phyloP scores from a whole-genome alignment of 2,113 vertebrate genomes.

The Tenebrosternarchus preto region DNA sequence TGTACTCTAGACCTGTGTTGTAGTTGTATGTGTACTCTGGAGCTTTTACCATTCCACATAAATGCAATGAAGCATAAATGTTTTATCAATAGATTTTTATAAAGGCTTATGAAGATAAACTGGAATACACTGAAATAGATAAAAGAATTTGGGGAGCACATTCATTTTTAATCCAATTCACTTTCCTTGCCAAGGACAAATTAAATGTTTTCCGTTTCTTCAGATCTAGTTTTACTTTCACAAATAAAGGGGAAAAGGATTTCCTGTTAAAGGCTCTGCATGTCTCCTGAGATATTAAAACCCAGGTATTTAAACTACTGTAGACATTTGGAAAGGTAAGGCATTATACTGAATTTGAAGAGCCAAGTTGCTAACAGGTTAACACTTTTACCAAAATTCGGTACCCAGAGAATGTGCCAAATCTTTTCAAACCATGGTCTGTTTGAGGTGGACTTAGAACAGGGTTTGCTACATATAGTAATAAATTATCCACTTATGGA shows the following conservation, averaged over 20 bases:
- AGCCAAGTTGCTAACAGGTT: not conserved
- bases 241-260: constrained; percentile 6
- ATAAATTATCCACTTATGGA: not conserved
- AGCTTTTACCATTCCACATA: constrained; percentile 18
- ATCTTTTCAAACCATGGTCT: not conserved
- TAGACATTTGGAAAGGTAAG: not conserved
- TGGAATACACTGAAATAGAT: constrained; percentile 35
- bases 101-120: constrained; percentile 23
- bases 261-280: not conserved
- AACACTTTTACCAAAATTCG: constrained; percentile 23
- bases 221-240: constrained; percentile 23
- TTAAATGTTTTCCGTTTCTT: constrained; percentile 27
- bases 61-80: not conserved
- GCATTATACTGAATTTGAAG: not conserved
- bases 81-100: constrained; percentile 20
- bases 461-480: not conserved
- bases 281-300: not conserved
- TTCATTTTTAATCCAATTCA: not conserved
- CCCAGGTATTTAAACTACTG: constrained; percentile 21
- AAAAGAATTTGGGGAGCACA: constrained; percentile 5
- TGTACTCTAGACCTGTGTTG: not conserved
- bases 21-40: not conserved
- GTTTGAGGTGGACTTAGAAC: not conserved
- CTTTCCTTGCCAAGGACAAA: constrained; percentile 13
- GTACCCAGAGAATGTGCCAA: not conserved